Evolutionary conservation across 1,140 invertebrate species (phyloP), one percentile per base, ranked within the genome.

Genomic region (Brachionus plicatilis): DNA sequence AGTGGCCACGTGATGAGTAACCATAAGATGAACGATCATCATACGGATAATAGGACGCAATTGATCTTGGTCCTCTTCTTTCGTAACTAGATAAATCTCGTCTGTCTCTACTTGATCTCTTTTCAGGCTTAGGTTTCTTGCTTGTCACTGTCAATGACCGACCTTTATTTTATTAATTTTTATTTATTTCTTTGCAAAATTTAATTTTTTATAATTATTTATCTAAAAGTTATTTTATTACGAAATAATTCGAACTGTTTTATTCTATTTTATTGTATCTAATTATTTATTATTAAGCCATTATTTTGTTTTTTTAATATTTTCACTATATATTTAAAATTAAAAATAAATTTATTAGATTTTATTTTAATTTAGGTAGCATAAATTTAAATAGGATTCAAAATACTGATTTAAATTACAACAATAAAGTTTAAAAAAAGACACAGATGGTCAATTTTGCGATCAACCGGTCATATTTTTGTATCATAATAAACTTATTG

Each of bases 121-220:
- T 76, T 76, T 76, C 72, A 0, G 72, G 72, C 12, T 29, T 76
- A 29, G 72, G 79, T 17, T 68, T 60, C 60, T 82, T 82, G n/a
- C n/a, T 43, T 8, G 79, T 82, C 9, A 82, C 79, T 65, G 53
- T 82, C 37, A 82, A 29, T 27, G 79, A 3, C 11, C 79, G 50
- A 45, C 79, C 79, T 82, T 76, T 76, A 50, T 27, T 50, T 50
- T 50, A 76, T 76, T 76, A 27, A 47, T 20, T 27, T n/a, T 50
- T 76, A 47, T n/a, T 76, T 27, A 27, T 76, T 47, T 3, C 20
- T 14, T 76, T 76, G 8, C 11, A 72, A 45, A 41, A 17, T 20
- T 20, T 11, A 41, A 29, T 70, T 14, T 14, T 37, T 33, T 6
- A n/a, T 14, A 14, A 47, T 47, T 12, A 47, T 47, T 47, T n/a